phyloP scores from a whole-genome alignment of 2,113 vertebrate species.

The Caranx melampygus region DNA sequence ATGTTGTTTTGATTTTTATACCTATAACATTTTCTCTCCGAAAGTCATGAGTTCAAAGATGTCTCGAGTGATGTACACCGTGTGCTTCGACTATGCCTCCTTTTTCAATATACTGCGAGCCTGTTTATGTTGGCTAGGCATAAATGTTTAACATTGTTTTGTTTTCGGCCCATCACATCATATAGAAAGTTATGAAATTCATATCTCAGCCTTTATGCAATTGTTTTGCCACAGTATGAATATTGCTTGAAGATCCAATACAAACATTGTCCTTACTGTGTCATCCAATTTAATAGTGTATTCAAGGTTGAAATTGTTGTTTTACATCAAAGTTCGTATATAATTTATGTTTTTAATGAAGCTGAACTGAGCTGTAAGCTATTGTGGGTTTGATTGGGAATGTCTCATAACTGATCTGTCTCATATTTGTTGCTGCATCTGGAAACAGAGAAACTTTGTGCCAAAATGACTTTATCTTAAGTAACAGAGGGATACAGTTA shows the following conservation, averaged over 20 bases:
- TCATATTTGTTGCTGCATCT: constrained; percentile 39
- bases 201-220: constrained; percentile 1
- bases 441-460: constrained; percentile 32
- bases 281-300: constrained; percentile 11
- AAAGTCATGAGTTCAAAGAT: not conserved
- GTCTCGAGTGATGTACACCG: not conserved
- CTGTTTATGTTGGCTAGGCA: constrained; percentile 12
- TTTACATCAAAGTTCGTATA: constrained; percentile 34
- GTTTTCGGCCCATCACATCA: constrained; percentile 9
- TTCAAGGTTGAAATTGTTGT: constrained; percentile 5
- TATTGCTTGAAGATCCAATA: constrained; percentile 20
- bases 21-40: not conserved
- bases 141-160: constrained; percentile 11
- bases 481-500: constrained; percentile 40
- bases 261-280: constrained; percentile 26
- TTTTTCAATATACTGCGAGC: constrained; percentile 1
- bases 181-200: constrained; percentile 26
- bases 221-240: constrained; percentile 15
- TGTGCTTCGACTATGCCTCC: not conserved
- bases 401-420: constrained; percentile 36
- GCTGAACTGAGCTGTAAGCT: constrained; percentile 36
- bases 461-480: constrained; percentile 56
- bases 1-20: constrained; percentile 24
- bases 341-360: constrained; percentile 46
- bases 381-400: constrained; percentile 43